Base-by-base conservation (phyloP, 2,113 vertebrate species). In the Bostrychus sinensis region DNA sequence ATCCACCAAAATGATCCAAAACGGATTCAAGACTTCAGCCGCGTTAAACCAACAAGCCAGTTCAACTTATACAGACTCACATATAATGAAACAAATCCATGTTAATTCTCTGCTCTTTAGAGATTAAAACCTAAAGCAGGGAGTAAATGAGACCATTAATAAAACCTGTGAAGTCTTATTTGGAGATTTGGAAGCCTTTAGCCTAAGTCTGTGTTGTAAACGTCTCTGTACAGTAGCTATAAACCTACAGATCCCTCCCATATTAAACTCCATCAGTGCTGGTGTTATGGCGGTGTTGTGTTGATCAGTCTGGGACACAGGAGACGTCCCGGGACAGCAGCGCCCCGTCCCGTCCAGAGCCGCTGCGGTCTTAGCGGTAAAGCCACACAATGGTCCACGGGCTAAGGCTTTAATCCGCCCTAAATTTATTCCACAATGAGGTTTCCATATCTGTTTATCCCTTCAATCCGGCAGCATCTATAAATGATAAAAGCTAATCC, bases 401-500 rank as follows among this genome's bases (percentile, higher is more conserved):
- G 32, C 20, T 80, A 72, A 81, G 66, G 67, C 53, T 67, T 81
- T 74, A 85, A 84, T 77, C 77, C 14, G 2, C n/a, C 1, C 17
- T 68, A 75, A 78, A 67, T 76, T 71, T 73, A 77, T 69, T 60
- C 56, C 69, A 74, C 75, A 88, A 78, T 70, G 73, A 84, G 72
- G 62, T 64, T 77, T 78, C 59, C 62, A 74, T 78, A 77, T 82
- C 71, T 75, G 74, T 83, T 85, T 75, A 88, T 80, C 86, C 79
- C 75, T 74, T 57, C 74, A 84, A 82, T 86, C 84, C 88, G 72
- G 56, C 76, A 73, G 78, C 74, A 67, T 80, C 81, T 68, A 73
- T 72, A 80, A 57, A 78, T 77, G 78, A 84, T 84, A 68, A 67
- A 81, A 67, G 42, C 59, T 79, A 82, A 83, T 82, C 81, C 71